Percentiles rank a stretch among this genome's conserved stretches.
Evolutionary conservation across 2,113 vertebrate genomes (phyloP).

Genomic region (Passer montanus): DNA sequence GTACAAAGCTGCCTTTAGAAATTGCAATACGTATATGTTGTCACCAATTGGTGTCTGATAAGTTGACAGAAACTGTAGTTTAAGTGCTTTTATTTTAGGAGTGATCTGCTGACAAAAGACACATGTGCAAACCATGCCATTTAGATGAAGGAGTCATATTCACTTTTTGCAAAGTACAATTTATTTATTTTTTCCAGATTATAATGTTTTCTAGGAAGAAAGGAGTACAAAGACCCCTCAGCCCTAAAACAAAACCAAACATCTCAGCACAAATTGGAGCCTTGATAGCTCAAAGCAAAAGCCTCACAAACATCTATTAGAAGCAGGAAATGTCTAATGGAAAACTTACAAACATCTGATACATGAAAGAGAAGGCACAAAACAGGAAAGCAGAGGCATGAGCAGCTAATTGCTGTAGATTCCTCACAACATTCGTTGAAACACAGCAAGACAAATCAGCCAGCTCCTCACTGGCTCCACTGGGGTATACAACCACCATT

Average conservation of each 20-base stretch:
- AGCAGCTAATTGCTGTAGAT: conserved; percentile 71
- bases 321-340: conserved; percentile 75
- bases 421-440: conserved; percentile 50
- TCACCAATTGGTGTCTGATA: conserved; percentile 43
- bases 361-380: conserved; percentile 73
- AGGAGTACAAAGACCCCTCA: conserved; percentile 48
- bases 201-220: conserved; percentile 56
- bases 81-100: conserved; percentile 56
- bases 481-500: conserved; percentile 24
- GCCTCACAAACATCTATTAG: conserved; percentile 71
- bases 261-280: conserved; percentile 66
- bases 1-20: conserved; percentile 44
- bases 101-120: conserved; percentile 46
- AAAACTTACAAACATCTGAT: conserved; percentile 77
- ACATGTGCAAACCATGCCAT: conserved; percentile 50
- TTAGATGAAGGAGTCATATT: conserved; percentile 36
- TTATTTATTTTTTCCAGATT: conserved; percentile 63
- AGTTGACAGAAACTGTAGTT: conserved; percentile 47
- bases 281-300: conserved; percentile 70
- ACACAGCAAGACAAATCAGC: conserved; percentile 59
- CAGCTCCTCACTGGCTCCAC: not conserved
- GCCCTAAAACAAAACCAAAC: conserved; percentile 63
- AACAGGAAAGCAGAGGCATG: conserved; percentile 73
- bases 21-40: conserved; percentile 27
- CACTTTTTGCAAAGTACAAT: conserved; percentile 48